These are phyloP conservation scores for Stegostoma tigrinum DNA, from an alignment of 2,113 vertebrate genomes.

Conservation along the genomic window DNA sequence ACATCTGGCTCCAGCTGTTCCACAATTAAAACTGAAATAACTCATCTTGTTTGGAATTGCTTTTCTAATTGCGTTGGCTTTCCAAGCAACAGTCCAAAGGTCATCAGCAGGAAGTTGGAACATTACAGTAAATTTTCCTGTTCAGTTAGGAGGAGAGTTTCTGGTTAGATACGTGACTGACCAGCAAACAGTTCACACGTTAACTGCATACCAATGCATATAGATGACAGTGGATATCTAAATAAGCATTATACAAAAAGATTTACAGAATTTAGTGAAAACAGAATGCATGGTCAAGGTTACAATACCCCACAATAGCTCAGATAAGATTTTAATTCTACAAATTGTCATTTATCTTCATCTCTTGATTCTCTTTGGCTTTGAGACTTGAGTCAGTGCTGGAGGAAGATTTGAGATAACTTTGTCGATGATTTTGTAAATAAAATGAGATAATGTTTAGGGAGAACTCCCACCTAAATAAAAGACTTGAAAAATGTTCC, in stretches of 20 bases:
- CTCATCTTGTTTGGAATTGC: constrained; percentile 49
- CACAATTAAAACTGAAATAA: constrained; percentile 50
- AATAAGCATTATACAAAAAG: constrained; percentile 51
- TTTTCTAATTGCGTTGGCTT: constrained; percentile 62
- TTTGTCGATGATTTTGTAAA: neutral
- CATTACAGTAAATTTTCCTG: constrained; percentile 47
- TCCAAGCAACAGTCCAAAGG: constrained; percentile 62
- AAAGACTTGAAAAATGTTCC: neutral
- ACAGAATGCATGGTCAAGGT: constrained; percentile 46
- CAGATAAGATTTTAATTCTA: neutral
- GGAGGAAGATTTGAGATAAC: neutral
- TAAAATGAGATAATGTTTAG: neutral
- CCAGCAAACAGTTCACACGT: constrained; percentile 52
- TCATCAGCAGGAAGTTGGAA: constrained; percentile 57
- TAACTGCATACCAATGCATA: constrained; percentile 59
- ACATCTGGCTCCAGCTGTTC: constrained; percentile 68
- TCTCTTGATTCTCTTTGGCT: neutral
- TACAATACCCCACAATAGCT: neutral
- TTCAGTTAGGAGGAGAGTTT: constrained; percentile 54
- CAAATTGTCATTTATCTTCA: neutral
- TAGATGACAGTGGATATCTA: constrained; percentile 55
- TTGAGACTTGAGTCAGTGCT: neutral
- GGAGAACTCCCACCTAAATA: neutral
- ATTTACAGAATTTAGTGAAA: constrained; percentile 59
- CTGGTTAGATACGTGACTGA: constrained; percentile 45